phyloP scores from a whole-genome alignment of 1,140 invertebrate genomes.

The Anagrus nilaparvatae region DNA sequence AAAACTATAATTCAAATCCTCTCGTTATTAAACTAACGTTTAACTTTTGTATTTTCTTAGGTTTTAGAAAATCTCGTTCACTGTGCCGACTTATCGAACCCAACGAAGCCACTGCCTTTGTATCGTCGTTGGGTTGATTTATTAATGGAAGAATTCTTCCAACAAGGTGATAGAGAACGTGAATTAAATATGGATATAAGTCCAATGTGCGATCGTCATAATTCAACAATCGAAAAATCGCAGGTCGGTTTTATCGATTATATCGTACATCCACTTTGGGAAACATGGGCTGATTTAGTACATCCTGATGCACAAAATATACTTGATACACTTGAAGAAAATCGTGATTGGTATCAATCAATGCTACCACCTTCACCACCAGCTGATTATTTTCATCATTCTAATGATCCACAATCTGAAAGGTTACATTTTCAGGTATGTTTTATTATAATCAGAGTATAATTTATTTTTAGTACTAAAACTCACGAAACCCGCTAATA shows the following conservation, averaged over 20 bases:
- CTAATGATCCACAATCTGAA: constrained; percentile 39
- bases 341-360: constrained; percentile 94
- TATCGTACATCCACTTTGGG: constrained; percentile 98
- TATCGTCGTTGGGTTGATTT: constrained; percentile 88
- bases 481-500: too few species aligned
- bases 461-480: too few species aligned
- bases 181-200: constrained; percentile 91
- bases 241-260: constrained; percentile 99
- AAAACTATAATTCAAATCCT: too few species aligned
- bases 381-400: constrained; percentile 44
- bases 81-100: constrained; percentile 97
- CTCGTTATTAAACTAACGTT: too few species aligned
- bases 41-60: too few species aligned
- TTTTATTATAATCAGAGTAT: not conserved
- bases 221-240: constrained; percentile 94
- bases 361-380: constrained; percentile 73
- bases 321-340: constrained; percentile 94
- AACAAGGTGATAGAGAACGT: constrained; percentile 87
- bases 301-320: constrained; percentile 98
- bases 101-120: constrained; percentile 91
- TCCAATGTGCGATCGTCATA: constrained; percentile 94
- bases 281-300: constrained; percentile 98
- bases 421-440: constrained; percentile 58
- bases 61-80: constrained; percentile 98
- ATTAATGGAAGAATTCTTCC: constrained; percentile 97